Base-by-base conservation (phyloP, 2,797 vertebrate genomes). In the Coilia nasus region DNA sequence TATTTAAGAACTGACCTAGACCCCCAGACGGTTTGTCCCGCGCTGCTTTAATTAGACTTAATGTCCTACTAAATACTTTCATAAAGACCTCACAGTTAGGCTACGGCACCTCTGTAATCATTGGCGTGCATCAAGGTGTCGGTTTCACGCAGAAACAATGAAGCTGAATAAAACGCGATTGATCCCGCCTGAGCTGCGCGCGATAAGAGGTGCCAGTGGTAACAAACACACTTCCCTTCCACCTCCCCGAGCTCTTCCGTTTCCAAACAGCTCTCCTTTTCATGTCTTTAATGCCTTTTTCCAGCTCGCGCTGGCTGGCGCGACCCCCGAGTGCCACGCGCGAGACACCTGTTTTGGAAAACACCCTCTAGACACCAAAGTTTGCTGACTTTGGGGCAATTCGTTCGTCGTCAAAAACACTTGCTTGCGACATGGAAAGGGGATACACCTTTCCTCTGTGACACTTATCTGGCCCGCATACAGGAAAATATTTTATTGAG, bases 191-290 rank as follows among this genome's bases (percentile, higher is more conserved):
- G 96, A 97, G 94, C 91, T 95, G 95, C 93, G 93, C 93, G 95
- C 95, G 97, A 97, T 97, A 97, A 97, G 96, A 96, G 96, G 96
- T 96, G 96, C 96, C 96, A 93, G 96, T 96, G 97, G 97, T 96
- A 97, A 96, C 95, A 95, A 95, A 92, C 97, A 97, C 96, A 95
- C 96, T 98, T 98, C 97, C 97, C 97, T 95, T 97, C 95, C 95
- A 95, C 96, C 96, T 96, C 96, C 93, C 94, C 97, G 95, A 95
- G 95, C 95, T 96, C 96, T 97, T 97, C 97, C 97, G 95, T 98
- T 98, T 96, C 96, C 95, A 97, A 98, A 97, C 97, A 98, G 91
- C 93, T 94, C 95, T 95, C 94, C 96, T 67, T 97, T 97, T 97
- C 96, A 98, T 97, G 97, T 97, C 94, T 94, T 94, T 93, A 94